Evolutionary conservation across 2,888 invertebrate genomes (phyloP).

Genomic region (Mythimna albipuncta): DNA sequence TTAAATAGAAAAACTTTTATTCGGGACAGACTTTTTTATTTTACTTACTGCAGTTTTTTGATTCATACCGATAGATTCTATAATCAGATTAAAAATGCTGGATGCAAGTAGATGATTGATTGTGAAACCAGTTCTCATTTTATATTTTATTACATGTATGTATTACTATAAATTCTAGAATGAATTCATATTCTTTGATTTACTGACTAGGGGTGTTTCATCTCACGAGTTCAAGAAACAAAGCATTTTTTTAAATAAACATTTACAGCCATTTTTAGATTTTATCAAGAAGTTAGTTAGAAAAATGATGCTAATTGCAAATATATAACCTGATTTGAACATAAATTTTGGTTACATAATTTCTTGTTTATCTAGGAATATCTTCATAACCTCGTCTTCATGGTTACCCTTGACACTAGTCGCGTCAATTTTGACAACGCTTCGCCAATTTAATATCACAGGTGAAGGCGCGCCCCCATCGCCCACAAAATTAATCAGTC

Average conservation of each 20-base stretch:
- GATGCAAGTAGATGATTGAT: background rate
- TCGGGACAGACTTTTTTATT: background rate
- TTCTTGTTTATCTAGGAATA: background rate
- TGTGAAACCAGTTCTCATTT: background rate
- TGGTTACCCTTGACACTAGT: slow-evolving; percentile 73
- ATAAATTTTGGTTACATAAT: no score
- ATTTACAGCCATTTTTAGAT: no score
- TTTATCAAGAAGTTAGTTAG: no score
- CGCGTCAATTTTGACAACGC: slow-evolving; percentile 86
- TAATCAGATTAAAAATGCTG: background rate
- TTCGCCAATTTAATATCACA: slow-evolving; percentile 81
- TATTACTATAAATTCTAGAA: background rate
- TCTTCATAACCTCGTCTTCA: slow-evolving; percentile 11
- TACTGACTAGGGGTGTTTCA: background rate
- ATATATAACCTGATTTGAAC: no score
- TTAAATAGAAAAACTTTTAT: no score
- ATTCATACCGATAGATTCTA: background rate
- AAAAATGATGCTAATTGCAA: no score
- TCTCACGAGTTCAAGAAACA: no score
- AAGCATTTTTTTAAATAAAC: no score
- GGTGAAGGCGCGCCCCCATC: slow-evolving; percentile 72
- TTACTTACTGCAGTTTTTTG: background rate
- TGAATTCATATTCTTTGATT: background rate
- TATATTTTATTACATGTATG: background rate
- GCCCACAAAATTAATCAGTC: slow-evolving; percentile 87